These are phyloP conservation scores for Sussaba pulchella DNA, from an alignment of 2,888 invertebrate genomes.

Conservation along the genomic window DNA sequence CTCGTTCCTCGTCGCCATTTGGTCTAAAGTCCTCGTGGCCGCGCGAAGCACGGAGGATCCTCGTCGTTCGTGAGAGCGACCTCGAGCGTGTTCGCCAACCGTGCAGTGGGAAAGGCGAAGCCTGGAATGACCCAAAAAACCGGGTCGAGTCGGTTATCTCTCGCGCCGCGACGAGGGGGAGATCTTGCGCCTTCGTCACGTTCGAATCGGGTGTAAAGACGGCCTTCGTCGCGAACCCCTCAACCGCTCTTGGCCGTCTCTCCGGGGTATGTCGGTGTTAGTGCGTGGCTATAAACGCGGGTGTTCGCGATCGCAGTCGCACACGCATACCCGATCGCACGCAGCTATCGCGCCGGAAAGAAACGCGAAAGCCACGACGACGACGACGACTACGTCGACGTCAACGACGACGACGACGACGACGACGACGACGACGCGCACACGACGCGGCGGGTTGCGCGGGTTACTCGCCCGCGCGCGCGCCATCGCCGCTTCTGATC, in stretches of 20 bases:
- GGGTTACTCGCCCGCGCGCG: constrained; percentile 26
- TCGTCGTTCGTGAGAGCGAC: constrained; percentile 29
- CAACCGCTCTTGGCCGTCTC: constrained; percentile 56
- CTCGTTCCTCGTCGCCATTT: constrained; percentile 37
- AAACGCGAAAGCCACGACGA: constrained; percentile 28
- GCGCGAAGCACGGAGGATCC: background rate
- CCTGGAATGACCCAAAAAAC: constrained; percentile 67
- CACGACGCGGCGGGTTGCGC: constrained; percentile 53
- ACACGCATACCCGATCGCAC: constrained; percentile 23
- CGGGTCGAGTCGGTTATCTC: constrained; percentile 45
- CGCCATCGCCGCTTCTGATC: constrained; percentile 45
- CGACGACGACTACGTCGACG: constrained; percentile 21
- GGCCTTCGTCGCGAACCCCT: constrained; percentile 65
- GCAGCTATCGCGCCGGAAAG: background rate
- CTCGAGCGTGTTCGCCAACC: constrained; percentile 36
- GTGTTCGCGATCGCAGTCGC: background rate
- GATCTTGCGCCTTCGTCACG: constrained; percentile 54
- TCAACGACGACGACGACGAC: background rate
- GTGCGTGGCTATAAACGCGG: too few species aligned
- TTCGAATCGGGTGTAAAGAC: constrained; percentile 66
- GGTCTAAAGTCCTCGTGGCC: constrained; percentile 12
- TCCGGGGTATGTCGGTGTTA: constrained; percentile 27
- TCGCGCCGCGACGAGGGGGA: constrained; percentile 3
- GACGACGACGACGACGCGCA: constrained; percentile 28
- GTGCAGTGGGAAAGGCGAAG: constrained; percentile 52